These are phyloP conservation scores for Hippocampus guttulatus DNA, from an alignment of 2,113 vertebrate genomes.

Conservation along the genomic window DNA sequence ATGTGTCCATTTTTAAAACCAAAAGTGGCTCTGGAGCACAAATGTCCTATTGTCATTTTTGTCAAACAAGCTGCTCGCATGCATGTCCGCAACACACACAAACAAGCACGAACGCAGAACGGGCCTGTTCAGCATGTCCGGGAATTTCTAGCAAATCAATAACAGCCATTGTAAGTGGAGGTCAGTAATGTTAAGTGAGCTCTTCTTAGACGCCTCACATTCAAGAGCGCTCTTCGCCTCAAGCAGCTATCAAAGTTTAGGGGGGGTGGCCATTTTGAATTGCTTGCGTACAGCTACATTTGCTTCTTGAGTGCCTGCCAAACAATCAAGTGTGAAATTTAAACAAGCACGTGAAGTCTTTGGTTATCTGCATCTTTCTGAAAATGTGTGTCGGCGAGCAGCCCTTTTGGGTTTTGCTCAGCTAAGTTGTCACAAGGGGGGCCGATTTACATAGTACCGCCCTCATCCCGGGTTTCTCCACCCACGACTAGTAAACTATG, in stretches of 20 bases:
- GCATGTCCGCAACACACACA: not conserved
- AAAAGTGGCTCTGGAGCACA: too few relatives aligned
- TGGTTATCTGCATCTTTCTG: not conserved
- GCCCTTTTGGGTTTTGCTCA: not conserved
- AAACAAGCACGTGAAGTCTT: not conserved
- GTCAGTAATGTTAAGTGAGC: constrained; percentile 36
- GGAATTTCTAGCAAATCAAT: constrained; percentile 31
- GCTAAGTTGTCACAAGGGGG: too few relatives aligned
- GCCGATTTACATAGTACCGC: too few relatives aligned
- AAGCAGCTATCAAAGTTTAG: not conserved
- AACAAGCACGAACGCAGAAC: not conserved
- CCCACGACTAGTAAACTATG: too few relatives aligned
- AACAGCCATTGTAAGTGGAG: constrained; percentile 11
- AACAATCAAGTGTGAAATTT: not conserved
- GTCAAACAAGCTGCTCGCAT: too few relatives aligned
- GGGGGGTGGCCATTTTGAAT: not conserved
- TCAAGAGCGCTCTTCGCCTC: constrained; percentile 23
- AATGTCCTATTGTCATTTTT: too few relatives aligned
- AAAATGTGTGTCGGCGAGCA: not conserved
- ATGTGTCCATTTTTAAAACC: too few relatives aligned
- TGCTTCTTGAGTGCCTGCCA: not conserved
- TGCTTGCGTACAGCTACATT: not conserved
- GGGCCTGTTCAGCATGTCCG: constrained; percentile 2
- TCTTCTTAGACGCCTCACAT: constrained; percentile 38
- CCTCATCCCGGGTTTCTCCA: too few relatives aligned